Percentiles rank a stretch among this genome's conserved stretches.
Evolutionary conservation across 2,797 vertebrate species (phyloP).

Genomic region (Leuciscus waleckii): DNA sequence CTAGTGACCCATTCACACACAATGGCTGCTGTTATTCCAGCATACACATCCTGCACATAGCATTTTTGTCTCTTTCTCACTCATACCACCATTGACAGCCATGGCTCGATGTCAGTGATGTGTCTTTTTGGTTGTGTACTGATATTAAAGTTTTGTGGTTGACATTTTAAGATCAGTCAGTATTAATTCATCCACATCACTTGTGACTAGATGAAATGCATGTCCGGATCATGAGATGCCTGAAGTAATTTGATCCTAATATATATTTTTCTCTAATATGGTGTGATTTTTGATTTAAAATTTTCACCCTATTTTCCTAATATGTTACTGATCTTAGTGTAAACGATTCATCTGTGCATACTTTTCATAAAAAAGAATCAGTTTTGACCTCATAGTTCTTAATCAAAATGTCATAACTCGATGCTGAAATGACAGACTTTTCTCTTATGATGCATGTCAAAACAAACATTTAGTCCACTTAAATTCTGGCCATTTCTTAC

Average conservation of each 20-base stretch:
- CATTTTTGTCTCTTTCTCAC: conserved; percentile 48
- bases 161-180: conserved; percentile 78
- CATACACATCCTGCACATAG: conserved; percentile 57
- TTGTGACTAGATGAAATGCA: conserved; percentile 78
- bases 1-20: conserved; percentile 79
- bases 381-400: not conserved
- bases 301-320: not conserved
- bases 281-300: conserved; percentile 14
- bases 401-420: not conserved
- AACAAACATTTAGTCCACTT: not conserved
- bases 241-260: conserved; percentile 64
- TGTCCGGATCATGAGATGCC: conserved; percentile 66
- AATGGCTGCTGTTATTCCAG: conserved; percentile 69
- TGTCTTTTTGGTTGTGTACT: conserved; percentile 22
- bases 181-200: conserved; percentile 73
- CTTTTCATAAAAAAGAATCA: not conserved
- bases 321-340: not conserved
- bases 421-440: not conserved
- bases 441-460: not conserved
- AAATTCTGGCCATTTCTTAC: not conserved
- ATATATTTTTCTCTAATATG: conserved; percentile 6
- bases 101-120: conserved; percentile 16
- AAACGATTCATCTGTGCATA: not conserved
- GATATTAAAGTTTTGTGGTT: conserved; percentile 66
- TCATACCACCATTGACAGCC: conserved; percentile 52